A percentile compares a stretch with the other conserved stretches of the same genome.
phyloP scores from a whole-genome alignment of 35 echinoderm and acorn worm genomes.

The Ptychodera flava region DNA sequence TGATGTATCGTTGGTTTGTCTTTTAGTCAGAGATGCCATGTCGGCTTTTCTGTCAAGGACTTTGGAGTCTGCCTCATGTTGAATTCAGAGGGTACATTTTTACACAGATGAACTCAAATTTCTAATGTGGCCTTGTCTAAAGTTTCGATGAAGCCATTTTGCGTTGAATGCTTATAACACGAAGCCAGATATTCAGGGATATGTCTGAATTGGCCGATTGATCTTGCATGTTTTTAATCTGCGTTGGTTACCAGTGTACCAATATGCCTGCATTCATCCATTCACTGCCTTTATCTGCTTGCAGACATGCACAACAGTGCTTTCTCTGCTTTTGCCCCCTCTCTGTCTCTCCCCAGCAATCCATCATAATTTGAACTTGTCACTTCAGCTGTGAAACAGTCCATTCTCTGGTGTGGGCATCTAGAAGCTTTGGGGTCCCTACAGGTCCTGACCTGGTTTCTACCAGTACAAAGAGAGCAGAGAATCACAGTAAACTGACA shows the following conservation, averaged over 20 bases:
- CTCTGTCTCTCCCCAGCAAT: not conserved
- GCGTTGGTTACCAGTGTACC: not conserved
- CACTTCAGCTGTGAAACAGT: not conserved
- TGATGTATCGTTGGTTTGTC: too few species aligned
- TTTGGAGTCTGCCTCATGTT: too few species aligned
- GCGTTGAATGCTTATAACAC: too few species aligned
- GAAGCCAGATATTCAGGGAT: too few species aligned
- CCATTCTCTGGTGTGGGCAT: not conserved
- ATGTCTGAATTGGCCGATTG: not conserved
- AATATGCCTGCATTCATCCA: not conserved
- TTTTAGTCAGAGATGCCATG: too few species aligned
- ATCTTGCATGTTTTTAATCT: not conserved
- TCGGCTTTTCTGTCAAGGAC: too few species aligned
- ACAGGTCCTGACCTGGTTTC: not conserved
- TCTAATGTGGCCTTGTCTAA: too few species aligned
- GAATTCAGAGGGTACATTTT: too few species aligned
- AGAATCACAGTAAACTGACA: not conserved
- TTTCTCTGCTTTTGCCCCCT: not conserved
- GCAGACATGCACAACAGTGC: not conserved
- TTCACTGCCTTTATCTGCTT: not conserved
- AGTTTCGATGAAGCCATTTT: too few species aligned
- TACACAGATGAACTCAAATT: too few species aligned
- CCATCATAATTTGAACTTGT: constrained; percentile 1
- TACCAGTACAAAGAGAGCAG: not conserved
- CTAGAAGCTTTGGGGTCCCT: not conserved